Percentiles rank a stretch among this genome's conserved stretches.
Evolutionary conservation across 1,140 invertebrate genomes (phyloP).

Genomic region (Parasteatoda tepidariorum): DNA sequence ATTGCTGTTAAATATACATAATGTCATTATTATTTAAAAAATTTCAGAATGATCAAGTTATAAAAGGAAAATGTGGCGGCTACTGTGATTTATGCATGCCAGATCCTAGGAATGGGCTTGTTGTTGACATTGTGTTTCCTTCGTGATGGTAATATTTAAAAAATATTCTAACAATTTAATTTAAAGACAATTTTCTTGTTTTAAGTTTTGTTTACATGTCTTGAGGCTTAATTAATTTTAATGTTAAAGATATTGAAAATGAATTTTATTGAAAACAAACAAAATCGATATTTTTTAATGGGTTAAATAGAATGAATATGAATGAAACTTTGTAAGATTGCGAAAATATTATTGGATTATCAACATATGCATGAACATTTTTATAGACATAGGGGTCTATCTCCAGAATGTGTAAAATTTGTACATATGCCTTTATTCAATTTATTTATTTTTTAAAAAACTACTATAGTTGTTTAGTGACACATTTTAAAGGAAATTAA

Average conservation of each 20-base stretch:
- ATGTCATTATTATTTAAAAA: background rate
- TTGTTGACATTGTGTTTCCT: constrained; percentile 72
- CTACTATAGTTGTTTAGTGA: too few species aligned
- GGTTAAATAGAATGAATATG: background rate
- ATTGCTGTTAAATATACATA: too few species aligned
- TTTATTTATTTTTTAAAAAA: too few species aligned
- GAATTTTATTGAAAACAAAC: background rate
- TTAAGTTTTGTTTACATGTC: too few species aligned
- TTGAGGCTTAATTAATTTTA: background rate
- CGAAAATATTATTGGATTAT: too few species aligned
- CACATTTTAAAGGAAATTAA: too few species aligned
- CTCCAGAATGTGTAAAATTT: too few species aligned
- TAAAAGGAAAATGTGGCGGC: constrained; percentile 78
- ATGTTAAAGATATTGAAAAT: background rate
- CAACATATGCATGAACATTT: too few species aligned
- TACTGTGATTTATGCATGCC: constrained; percentile 75
- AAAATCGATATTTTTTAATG: background rate
- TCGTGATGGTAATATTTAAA: constrained; percentile 25
- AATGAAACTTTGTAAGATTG: background rate
- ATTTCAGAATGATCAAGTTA: constrained; percentile 74
- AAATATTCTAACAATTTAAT: background rate
- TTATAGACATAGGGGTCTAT: too few species aligned
- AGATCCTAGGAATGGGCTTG: constrained; percentile 72
- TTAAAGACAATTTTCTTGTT: background rate
- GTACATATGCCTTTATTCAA: too few species aligned